Base-by-base conservation (phyloP, 2,113 vertebrate genomes). In the Corythoichthys haematopterus region DNA sequence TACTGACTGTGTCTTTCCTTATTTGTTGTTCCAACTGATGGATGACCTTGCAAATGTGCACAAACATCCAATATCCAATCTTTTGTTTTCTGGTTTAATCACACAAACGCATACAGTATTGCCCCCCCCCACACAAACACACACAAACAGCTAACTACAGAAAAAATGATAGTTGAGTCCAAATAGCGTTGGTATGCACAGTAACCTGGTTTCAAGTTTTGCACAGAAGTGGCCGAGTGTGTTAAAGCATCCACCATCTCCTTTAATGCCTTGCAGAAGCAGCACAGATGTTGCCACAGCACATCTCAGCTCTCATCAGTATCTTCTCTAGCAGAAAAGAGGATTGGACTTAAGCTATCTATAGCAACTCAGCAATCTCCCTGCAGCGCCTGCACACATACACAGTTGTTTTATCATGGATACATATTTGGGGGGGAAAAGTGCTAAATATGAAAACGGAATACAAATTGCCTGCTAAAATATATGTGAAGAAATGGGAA, bases 241-340 rank as follows among this genome's bases (percentile, higher is more conserved):
- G 4, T 76, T 77, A 15, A 70, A 64, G 70, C 80, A 65, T 57
- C 69, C 53, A 15, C 55, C 43, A 28, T 61, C 65, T 74, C n/a
- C 80, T 83, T 78, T 55, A 66, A 79, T 68, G 67, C 79, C 74
- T 66, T 16, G 38, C 68, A 78, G 68, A 53, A 84, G 73, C 63
- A 71, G 73, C 66, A 64, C 55, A 77, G 78, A 80, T 80, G 83
- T 76, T 87, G 85, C 84, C 80, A n/a, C 69, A 78, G 65, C 69
- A 65, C 74, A 88, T 90, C 84, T 77, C 47, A 3, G 68, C 77
- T 88, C 84, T 88, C 88, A 92, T 89, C 87, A 79, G 73, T 82
- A 85, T 88, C 76, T 78, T 70, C 70, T 73, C 66, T 60, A 74
- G 72, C 70, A 79, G 82, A 66, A 79, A 74, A 79, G 9, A 69